Percentiles rank a stretch among this genome's conserved stretches.
Evolutionary conservation across 2,797 vertebrate genomes (phyloP).

Genomic region (Neomorphus geoffroyi): DNA sequence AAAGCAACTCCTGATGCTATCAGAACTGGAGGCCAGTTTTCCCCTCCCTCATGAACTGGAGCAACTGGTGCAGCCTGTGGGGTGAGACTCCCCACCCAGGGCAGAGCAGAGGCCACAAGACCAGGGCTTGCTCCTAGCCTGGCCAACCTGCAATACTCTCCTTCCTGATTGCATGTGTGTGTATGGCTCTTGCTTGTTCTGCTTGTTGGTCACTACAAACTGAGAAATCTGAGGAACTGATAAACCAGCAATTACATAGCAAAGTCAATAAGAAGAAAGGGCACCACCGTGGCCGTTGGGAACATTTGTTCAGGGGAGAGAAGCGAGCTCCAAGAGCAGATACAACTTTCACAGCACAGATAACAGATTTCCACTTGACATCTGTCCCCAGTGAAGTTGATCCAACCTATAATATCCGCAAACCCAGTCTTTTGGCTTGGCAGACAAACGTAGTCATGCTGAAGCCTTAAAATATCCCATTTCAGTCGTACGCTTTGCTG

Average conservation of each 20-base stretch:
- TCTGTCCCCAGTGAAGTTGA: background rate
- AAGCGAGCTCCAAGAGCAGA: conserved; percentile 11
- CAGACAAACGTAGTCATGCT: background rate
- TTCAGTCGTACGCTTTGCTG: background rate
- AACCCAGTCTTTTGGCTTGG: background rate
- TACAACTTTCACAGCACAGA: conserved; percentile 15
- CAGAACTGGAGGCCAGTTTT: background rate
- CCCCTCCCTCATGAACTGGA: background rate
- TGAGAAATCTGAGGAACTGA: conserved; percentile 36
- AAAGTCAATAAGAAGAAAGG: conserved; percentile 65
- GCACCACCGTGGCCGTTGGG: background rate
- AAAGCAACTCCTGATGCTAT: background rate
- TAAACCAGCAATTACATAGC: conserved; percentile 50
- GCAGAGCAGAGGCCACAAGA: fast-evolving
- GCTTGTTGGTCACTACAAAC: background rate
- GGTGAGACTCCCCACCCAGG: background rate
- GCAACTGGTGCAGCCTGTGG: background rate
- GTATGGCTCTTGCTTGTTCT: background rate
- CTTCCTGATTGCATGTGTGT: background rate
- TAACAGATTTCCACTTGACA: conserved; percentile 23
- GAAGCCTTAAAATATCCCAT: background rate
- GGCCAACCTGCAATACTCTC: background rate
- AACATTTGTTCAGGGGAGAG: conserved; percentile 43
- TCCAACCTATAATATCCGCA: background rate
- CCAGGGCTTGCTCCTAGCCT: background rate